Percentiles rank a stretch among this genome's conserved stretches.
Evolutionary conservation across 2,113 vertebrate species (phyloP).

Genomic region (Phylloscopus trochilus): DNA sequence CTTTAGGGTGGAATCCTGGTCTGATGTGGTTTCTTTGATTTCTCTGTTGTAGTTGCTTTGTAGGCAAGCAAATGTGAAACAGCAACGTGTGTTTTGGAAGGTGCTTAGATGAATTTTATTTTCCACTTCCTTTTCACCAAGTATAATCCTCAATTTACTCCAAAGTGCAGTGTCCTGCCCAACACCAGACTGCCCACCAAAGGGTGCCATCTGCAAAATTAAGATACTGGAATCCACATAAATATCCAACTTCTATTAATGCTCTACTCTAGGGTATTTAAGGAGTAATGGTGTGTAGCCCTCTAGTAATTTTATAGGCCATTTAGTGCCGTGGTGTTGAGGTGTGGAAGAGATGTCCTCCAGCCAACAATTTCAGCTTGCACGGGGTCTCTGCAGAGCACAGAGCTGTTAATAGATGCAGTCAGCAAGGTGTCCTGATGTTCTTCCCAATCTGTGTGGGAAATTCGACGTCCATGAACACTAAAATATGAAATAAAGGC

Average conservation of each 20-base stretch:
- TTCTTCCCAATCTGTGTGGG: background rate
- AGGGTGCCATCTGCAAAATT: background rate
- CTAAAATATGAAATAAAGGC: background rate
- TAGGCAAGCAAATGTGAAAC: background rate
- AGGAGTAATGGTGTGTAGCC: slow-evolving; percentile 1
- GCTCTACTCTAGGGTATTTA: background rate
- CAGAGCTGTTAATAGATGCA: background rate
- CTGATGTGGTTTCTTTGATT: background rate
- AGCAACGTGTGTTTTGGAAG: background rate
- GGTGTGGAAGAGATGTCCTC: slow-evolving; percentile 5
- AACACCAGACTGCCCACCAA: background rate
- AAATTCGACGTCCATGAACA: slow-evolving; percentile 13
- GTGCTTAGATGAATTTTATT: background rate
- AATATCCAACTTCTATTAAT: slow-evolving; percentile 9
- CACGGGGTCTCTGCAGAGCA: slow-evolving; percentile 1
- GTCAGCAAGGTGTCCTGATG: background rate
- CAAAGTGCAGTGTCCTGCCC: background rate
- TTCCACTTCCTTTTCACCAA: background rate
- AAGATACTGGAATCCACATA: background rate
- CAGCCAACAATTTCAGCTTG: background rate
- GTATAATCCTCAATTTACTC: background rate
- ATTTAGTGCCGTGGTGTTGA: slow-evolving; percentile 11
- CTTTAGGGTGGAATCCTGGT: background rate
- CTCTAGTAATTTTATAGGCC: slow-evolving; percentile 19
- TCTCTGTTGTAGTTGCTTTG: background rate